These are phyloP conservation scores for Camptogramma bilineatum DNA, from an alignment of 2,888 invertebrate species.

Conservation along the genomic window DNA sequence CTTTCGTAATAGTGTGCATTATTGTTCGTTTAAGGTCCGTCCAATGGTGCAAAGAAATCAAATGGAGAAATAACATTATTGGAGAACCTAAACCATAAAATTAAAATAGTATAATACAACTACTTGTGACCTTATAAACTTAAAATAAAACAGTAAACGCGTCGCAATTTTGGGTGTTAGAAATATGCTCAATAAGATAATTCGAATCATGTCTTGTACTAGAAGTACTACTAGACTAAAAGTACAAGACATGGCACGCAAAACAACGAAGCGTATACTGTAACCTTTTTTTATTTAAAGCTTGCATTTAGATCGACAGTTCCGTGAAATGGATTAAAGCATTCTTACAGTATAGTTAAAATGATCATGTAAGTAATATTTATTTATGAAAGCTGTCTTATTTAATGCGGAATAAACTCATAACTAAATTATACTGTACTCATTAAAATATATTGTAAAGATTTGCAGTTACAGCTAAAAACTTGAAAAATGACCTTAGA, in stretches of 20 bases:
- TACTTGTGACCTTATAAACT: conserved; percentile 16
- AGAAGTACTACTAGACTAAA: no score
- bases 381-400: conserved; percentile 6
- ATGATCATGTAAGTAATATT: conserved; percentile 7
- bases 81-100: not conserved
- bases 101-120: conserved; percentile 14
- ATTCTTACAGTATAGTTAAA: conserved; percentile 3
- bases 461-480: no score
- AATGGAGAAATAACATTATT: not conserved
- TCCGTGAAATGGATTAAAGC: conserved; percentile 22
- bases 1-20: not conserved
- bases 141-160: conserved; percentile 9
- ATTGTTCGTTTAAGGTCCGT: not conserved
- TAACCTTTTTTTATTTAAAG: conserved; percentile 26
- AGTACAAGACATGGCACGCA: not conserved
- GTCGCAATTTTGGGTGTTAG: conserved; percentile 10
- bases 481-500: no score
- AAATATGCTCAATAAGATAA: not conserved
- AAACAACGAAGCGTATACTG: conserved; percentile 10
- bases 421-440: conserved; percentile 2
- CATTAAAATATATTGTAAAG: no score
- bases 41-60: not conserved
- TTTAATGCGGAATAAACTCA: conserved; percentile 3
- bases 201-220: no score
- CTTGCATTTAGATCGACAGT: conserved; percentile 30